Percentiles rank a stretch among this genome's conserved stretches.
These are phyloP conservation scores for Scyliorhinus canicula DNA, from an alignment of 2,797 vertebrate species.

Conservation along the genomic window DNA sequence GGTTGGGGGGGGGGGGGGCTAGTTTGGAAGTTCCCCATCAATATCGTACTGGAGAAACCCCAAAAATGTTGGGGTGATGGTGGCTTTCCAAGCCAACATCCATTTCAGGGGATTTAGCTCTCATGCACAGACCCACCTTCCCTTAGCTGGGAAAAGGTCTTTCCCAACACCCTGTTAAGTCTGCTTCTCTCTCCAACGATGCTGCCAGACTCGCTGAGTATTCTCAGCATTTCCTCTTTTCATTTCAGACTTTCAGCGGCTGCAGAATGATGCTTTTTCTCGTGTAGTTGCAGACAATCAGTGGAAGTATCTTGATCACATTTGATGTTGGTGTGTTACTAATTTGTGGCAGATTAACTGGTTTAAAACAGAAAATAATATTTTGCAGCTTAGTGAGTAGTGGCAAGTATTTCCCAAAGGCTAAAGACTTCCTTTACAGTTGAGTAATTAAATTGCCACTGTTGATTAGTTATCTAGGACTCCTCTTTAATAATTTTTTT, in stretches of 20 bases:
- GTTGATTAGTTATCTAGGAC: neutral
- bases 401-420: neutral
- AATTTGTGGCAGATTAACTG: conserved; percentile 16
- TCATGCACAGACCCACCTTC: neutral
- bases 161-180: neutral
- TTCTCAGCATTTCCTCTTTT: neutral
- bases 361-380: neutral
- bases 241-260: neutral
- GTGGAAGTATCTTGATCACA: neutral
- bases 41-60: neutral
- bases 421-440: neutral
- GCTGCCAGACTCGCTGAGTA: neutral
- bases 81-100: no score
- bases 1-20: no score
- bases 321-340: neutral
- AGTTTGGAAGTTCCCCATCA: neutral
- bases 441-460: conserved; percentile 4
- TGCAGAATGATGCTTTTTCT: neutral
- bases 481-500: neutral
- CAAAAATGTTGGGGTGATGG: neutral
- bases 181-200: neutral
- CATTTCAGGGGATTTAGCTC: neutral
- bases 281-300: neutral
- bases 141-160: no score
- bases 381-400: neutral